phyloP scores from a whole-genome alignment of 1,140 invertebrate genomes.

The Drosophila sturtevanti region DNA sequence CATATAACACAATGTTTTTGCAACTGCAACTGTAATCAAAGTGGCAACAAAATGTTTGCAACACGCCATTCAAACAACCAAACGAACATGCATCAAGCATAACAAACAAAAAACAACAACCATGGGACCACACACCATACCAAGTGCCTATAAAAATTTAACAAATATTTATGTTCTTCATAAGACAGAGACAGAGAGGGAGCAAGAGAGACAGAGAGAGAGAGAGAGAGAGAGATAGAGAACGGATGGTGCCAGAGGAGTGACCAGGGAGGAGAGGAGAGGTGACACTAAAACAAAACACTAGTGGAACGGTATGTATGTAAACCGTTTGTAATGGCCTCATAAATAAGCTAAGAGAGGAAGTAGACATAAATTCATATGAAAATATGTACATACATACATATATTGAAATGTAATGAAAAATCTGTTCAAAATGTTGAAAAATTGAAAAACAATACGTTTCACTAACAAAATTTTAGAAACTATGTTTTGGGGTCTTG shows the following conservation, averaged over 20 bases:
- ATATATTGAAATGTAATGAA: neutral
- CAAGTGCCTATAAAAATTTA: conserved; percentile 46
- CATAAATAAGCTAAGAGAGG: neutral
- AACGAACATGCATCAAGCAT: conserved; percentile 15
- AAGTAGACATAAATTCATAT: neutral
- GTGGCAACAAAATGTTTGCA: conserved; percentile 60
- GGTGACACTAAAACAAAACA: neutral
- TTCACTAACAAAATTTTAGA: neutral
- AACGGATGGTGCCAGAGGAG: too few relatives aligned
- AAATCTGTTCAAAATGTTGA: neutral
- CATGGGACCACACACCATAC: conserved; percentile 28
- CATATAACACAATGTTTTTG: conserved; percentile 14
- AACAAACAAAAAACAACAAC: conserved; percentile 27
- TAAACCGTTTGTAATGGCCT: neutral
- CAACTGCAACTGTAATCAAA: conserved; percentile 7
- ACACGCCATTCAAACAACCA: conserved; percentile 38
- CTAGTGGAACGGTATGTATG: neutral
- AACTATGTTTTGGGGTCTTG: too few relatives aligned
- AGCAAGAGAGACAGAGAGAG: neutral
- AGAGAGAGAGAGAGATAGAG: neutral
- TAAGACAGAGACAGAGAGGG: neutral
- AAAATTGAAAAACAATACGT: too few relatives aligned
- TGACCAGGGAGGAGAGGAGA: neutral
- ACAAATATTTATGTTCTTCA: conserved; percentile 26
- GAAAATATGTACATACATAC: too few relatives aligned